phyloP scores from a whole-genome alignment of 2,888 invertebrate genomes.

The Saturnia pavonia region DNA sequence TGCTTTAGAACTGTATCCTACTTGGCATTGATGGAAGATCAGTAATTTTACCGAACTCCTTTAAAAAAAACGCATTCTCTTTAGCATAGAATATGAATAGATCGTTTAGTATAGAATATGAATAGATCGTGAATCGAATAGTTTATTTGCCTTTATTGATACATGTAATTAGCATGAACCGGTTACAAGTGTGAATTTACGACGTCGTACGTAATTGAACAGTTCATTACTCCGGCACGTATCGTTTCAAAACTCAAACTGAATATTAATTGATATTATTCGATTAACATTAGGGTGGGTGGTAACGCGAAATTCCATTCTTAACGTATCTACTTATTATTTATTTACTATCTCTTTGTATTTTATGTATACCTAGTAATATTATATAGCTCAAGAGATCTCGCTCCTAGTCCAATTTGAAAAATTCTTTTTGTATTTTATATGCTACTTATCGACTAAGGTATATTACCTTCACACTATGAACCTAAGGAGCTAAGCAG shows the following conservation, averaged over 20 bases:
- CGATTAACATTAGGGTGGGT: not conserved
- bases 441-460: too few species aligned
- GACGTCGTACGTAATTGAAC: not conserved
- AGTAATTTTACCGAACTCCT: not conserved
- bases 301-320: not conserved
- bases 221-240: not conserved
- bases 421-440: too few species aligned
- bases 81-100: not conserved
- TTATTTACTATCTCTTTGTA: not conserved
- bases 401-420: too few species aligned
- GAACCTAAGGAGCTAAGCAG: too few species aligned
- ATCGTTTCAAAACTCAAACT: not conserved
- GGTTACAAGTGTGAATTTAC: not conserved
- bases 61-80: not conserved
- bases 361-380: too few species aligned
- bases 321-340: too few species aligned
- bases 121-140: not conserved
- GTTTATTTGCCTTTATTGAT: conserved; percentile 1
- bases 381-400: too few species aligned
- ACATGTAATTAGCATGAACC: conserved; percentile 3
- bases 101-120: not conserved
- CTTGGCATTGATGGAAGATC: not conserved
- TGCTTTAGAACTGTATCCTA: too few species aligned
- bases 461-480: too few species aligned
- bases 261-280: not conserved